A percentile compares a stretch with the other conserved stretches of the same genome.
phyloP scores from a whole-genome alignment of 1,140 invertebrate genomes.

The Monomorium pharaonis region DNA sequence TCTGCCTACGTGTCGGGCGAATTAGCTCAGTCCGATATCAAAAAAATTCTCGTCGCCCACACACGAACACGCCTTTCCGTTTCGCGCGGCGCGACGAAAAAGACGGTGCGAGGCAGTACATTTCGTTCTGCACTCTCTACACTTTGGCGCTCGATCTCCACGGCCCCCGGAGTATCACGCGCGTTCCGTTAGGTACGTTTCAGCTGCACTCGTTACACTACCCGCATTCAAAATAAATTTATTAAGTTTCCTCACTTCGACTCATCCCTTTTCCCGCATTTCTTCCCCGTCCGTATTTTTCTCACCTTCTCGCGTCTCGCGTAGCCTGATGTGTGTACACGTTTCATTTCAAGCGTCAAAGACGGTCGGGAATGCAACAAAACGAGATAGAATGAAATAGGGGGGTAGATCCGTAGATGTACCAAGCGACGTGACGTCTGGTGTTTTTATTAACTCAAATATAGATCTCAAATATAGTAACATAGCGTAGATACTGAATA shows the following conservation, averaged over 20 bases:
- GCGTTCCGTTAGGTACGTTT: background rate
- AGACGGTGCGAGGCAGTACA: background rate
- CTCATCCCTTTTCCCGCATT: background rate
- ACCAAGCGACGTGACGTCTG: background rate
- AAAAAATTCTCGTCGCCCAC: slow-evolving; percentile 25
- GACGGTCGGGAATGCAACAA: background rate
- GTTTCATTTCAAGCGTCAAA: background rate
- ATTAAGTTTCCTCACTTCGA: background rate
- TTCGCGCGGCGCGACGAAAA: background rate
- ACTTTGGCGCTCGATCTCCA: background rate
- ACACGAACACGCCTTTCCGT: slow-evolving; percentile 54
- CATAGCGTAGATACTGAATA: background rate
- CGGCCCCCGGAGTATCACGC: background rate
- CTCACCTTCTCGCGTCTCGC: no score
- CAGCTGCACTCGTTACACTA: background rate
- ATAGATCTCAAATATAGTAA: no score
- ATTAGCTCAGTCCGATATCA: background rate
- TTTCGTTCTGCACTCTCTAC: background rate
- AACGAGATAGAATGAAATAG: no score
- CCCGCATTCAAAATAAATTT: background rate
- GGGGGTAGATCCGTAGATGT: no score
- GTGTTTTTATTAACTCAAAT: background rate
- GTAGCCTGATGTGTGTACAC: background rate
- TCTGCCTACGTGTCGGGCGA: no score
- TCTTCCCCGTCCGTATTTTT: background rate